Evolutionary conservation across 2,797 vertebrate species (phyloP), one percentile per base, ranked within the genome.

Genomic region (Pogonophryne albipinna): DNA sequence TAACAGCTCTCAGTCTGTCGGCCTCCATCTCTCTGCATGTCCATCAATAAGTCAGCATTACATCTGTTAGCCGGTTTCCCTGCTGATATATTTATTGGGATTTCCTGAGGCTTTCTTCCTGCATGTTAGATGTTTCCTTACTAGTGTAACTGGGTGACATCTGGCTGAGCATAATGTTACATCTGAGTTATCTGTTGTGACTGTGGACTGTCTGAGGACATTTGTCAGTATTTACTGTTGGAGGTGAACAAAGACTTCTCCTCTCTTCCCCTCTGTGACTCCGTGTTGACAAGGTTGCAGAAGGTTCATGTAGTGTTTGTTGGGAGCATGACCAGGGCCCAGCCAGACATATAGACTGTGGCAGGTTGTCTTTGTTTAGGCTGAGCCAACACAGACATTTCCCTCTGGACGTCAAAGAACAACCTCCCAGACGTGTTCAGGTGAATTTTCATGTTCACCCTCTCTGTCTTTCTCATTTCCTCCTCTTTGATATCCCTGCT

Each of bases 151-250:
- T 23, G 58, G 70, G 38, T 84, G 88, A 88, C 80, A 78, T 86
- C 83, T 79, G 87, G 75, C 83, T 77, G 12, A 69, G 78, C 63
- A 66, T 52, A 56, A 71, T 55, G 49, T 71, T 71, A 19, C 14
- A 52, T 67, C 27, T 83, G 85, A 85, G 7, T 85, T 78, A 89
- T 91, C 71, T 76, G 85, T 81, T 85, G 72, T 89, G 90, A 87
- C 89, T 79, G 69, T 14, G 52, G 74, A 85, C 86, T 87, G 90
- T 90, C 88, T 89, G 78, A 68, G 85, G 88, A 89, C 76, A 87
- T 91, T 92, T 91, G 86, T 91, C 89, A 85, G 71, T 76, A 72
- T 89, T 88, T 80, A 83, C 79, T 88, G 71, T 79, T 68, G 65
- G 52, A 75, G 83, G 72, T 83, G 86, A 90, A 88, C 83, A 82